Conservation (phyloP, 2,797 vertebrate species). For the Limosa lapponica region DNA sequence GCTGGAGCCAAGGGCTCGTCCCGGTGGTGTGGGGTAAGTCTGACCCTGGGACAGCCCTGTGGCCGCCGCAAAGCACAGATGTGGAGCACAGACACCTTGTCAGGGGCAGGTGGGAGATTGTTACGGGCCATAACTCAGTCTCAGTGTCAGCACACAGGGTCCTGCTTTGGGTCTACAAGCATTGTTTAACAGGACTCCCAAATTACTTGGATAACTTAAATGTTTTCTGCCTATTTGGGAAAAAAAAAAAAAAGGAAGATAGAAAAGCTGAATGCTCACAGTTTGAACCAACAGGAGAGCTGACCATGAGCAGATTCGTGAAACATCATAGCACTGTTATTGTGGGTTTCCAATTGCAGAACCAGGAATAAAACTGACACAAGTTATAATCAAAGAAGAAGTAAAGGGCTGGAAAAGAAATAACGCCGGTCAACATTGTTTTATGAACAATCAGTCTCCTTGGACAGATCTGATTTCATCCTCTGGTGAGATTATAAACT, state of each 20-base stretch:
- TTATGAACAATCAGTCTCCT: slow-evolving; percentile 40
- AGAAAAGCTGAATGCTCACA: not conserved
- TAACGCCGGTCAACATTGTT: slow-evolving; percentile 30
- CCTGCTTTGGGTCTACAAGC: not conserved
- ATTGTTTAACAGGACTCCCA: not conserved
- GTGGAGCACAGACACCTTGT: not conserved
- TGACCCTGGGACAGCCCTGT: not conserved
- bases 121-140: not conserved
- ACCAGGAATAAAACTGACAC: slow-evolving; percentile 40
- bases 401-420: slow-evolving; percentile 55
- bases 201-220: not conserved
- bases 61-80: not conserved
- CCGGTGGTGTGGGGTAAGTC: not conserved
- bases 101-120: not conserved
- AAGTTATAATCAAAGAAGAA: slow-evolving; percentile 55
- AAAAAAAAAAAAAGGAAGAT: not conserved
- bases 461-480: slow-evolving; percentile 44
- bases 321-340: slow-evolving; percentile 41
- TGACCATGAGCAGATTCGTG: slow-evolving; percentile 32
- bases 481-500: slow-evolving; percentile 54
- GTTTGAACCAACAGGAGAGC: slow-evolving; percentile 20
- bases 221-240: not conserved
- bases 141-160: not conserved
- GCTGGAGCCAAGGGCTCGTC: not conserved
- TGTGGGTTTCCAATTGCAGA: slow-evolving; percentile 55